Base-by-base conservation (phyloP, 2,888 invertebrate species). In the Elegia similella region DNA sequence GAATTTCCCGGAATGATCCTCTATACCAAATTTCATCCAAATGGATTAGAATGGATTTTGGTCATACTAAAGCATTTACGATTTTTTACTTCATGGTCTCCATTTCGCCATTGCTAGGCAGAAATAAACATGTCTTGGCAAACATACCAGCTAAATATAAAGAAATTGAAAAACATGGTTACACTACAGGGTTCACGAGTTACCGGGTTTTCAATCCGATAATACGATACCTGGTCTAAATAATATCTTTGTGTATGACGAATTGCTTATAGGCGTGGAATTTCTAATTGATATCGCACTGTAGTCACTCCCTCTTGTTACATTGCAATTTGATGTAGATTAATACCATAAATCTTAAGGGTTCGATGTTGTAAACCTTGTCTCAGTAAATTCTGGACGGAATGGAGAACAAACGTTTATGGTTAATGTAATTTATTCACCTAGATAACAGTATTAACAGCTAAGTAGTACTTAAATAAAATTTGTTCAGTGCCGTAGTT, bases 271-370 rank as follows among this genome's bases (percentile, higher is more conserved):
- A 59, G 60, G 59, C 69, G 63, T 68, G 77, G 78, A 78, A 81
- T 83, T 75, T 74, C 75, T 79, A 81, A 82, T 81, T 80, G 78
- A 76, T 80, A 78, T 78, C 72, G 76, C 76, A 75, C 72, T 76
- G 71, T 76, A 75, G 76, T 79, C 75, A 75, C 76, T 77, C 75
- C 76, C 74, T 64, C 63, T 66, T 68, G 64, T 70, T 68, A 63
- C 68, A 74, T 73, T 73, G 70, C 69, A 65, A 66, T 72, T 64
- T 68, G 73, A 71, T 76, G 72, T 71, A 72, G 71, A 72, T 71
- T 72, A 70, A 66, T 58, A 52, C 60, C 65, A 75, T 75, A 78
- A 80, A 74, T 76, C 68, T 65, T 48, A 57, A 62, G 59, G 56
- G 53, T 56, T 42, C 57, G 57, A 61, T 55, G 55, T 59, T 59